A percentile compares a stretch with the other conserved stretches of the same genome.
Conservation (phyloP, 2,113 vertebrate species). For the Scomber japonicus region DNA sequence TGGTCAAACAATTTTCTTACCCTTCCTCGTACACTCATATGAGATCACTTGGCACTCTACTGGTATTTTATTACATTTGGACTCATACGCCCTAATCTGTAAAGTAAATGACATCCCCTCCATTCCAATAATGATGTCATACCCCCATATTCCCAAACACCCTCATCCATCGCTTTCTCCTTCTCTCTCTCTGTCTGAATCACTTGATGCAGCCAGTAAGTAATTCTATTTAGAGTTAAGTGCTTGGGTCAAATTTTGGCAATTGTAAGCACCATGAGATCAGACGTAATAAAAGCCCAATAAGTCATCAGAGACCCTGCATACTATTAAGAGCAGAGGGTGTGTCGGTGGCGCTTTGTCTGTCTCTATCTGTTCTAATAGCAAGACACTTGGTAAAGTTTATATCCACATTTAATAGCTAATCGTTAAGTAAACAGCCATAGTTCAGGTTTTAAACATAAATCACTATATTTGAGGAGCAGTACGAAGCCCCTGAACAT, state of each 20-base stretch:
- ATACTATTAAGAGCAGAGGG: constrained; percentile 58
- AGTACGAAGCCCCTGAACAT: background rate
- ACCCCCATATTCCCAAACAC: constrained; percentile 69
- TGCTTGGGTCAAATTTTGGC: constrained; percentile 77
- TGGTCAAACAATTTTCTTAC: constrained; percentile 38
- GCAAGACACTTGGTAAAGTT: constrained; percentile 8
- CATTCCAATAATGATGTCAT: constrained; percentile 76
- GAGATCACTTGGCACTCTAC: constrained; percentile 65
- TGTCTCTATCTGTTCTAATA: constrained; percentile 14
- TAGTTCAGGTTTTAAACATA: constrained; percentile 11
- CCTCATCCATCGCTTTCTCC: constrained; percentile 63
- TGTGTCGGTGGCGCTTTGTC: constrained; percentile 44
- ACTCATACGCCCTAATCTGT: constrained; percentile 49
- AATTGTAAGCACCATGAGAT: constrained; percentile 78
- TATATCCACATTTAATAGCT: constrained; percentile 8
- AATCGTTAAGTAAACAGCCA: background rate
- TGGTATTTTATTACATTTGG: constrained; percentile 70
- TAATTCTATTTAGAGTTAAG: constrained; percentile 82
- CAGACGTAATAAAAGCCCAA: constrained; percentile 70
- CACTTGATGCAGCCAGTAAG: constrained; percentile 70
- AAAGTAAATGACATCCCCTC: constrained; percentile 64
- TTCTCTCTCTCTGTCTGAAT: constrained; percentile 59
- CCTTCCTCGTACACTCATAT: constrained; percentile 33
- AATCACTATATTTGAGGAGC: background rate
- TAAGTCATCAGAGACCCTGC: constrained; percentile 62